Evolutionary conservation across 92 coral and sea anemone species (phyloP), one percentile per base, ranked within the genome.

Genomic region (Paramuricea clavata): DNA sequence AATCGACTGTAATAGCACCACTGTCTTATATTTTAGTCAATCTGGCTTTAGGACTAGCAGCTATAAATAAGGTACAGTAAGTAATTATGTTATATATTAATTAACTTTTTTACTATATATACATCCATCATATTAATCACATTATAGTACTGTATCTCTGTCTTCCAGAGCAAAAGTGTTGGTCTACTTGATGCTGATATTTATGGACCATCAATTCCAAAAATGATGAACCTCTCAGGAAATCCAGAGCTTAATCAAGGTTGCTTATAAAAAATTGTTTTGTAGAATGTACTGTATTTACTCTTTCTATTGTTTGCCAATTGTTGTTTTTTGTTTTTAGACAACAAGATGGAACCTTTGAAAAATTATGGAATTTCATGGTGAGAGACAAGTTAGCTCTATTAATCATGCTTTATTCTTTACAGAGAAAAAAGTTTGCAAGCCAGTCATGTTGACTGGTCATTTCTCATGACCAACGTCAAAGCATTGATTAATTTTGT

Each of bases 161-260:
- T 49, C 9, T 77, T 78, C 32, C 50, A 96, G 99, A 83, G 83
- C n/a, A 71, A 91, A 21, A 87, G 23, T 67, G 95, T 96, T 86
- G 99, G 99, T 11, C 87, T 96, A 19, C 93, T 96, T 77, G 99
- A 96, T 93, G 99, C 98, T 25, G 99, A 96, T 84, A 70, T 96
- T 19, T 96, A 94, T 65, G 99, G 99, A 11, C 99, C 99, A 21
- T 96, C 99, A 16, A 76, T 96, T 30, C 99, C 99, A 61, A 85
- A 85, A 50, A 92, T 96, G 98, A 94, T 96, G 99, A 96, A 96
- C 85, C 84, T 96, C 23, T 79, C 54, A 27, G 98, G 98, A 75
- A 93, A 88, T 59, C 99, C 99, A 81, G 95, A 93, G 76, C 88
- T 96, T 43, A 94, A 92, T 34, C 74, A 91, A 44, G 88, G 98